Evolutionary conservation across 2,113 vertebrate species (phyloP).

Genomic region (Hyperopisus bebe): DNA sequence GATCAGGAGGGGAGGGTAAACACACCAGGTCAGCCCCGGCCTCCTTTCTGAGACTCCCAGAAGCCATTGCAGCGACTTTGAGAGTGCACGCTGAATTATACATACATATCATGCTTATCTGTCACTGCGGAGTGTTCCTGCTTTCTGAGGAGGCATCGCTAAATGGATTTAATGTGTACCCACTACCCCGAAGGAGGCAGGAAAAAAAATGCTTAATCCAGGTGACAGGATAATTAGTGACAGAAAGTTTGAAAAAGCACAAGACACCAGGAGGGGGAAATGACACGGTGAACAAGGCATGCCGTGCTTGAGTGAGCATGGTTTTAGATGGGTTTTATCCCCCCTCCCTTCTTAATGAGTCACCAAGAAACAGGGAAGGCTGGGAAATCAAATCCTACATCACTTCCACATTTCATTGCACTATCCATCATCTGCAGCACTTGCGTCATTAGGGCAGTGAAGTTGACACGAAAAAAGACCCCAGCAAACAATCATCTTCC

Average conservation of each 20-base stretch:
- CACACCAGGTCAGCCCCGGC: neutral
- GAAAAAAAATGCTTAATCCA: constrained; percentile 17
- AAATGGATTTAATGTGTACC: constrained; percentile 36
- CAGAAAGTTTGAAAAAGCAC: constrained; percentile 24
- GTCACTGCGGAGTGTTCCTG: neutral
- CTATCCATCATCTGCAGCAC: neutral
- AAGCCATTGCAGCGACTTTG: neutral
- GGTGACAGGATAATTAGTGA: constrained; percentile 35
- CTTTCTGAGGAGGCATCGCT: constrained; percentile 11
- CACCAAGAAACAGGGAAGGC: neutral
- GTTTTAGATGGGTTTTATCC: neutral
- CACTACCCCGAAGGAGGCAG: neutral
- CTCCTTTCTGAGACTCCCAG: neutral
- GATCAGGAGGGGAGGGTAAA: neutral
- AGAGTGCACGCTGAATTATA: constrained; percentile 23
- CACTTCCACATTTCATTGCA: neutral
- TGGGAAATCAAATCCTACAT: neutral
- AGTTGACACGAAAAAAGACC: neutral
- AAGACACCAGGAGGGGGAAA: constrained; percentile 18
- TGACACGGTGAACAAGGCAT: neutral
- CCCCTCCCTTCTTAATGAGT: constrained; percentile 3
- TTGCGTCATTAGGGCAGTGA: neutral
- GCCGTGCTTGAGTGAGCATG: neutral
- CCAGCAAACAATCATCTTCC: neutral
- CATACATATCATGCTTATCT: constrained; percentile 1